Evolutionary conservation across 37 sponge, comb jelly and placozoan genomes (phyloP).

Genomic region (Agelas oroides): DNA sequence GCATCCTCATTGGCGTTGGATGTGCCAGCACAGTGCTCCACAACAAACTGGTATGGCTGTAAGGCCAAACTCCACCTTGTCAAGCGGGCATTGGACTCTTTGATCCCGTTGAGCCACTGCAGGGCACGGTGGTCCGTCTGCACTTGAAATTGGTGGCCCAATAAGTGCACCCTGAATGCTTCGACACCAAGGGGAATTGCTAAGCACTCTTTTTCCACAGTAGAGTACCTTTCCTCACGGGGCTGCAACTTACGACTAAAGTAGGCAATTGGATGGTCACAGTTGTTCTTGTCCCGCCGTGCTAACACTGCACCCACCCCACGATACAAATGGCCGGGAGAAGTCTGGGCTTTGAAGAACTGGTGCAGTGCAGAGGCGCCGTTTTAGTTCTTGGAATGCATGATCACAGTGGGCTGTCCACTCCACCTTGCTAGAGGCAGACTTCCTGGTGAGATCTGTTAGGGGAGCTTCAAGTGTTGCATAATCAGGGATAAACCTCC

Average conservation of each 20-base stretch:
- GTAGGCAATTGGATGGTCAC: constrained; percentile 46
- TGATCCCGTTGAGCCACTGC: constrained; percentile 8
- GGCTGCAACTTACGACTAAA: constrained; percentile 33
- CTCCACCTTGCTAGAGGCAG: constrained; percentile 5
- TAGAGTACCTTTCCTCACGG: constrained; percentile 46
- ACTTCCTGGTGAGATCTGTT: not conserved
- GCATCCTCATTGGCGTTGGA: constrained; percentile 39
- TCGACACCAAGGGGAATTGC: constrained; percentile 45
- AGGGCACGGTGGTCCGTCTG: constrained; percentile 30
- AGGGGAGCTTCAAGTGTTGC: constrained; percentile 22
- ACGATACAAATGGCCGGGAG: constrained; percentile 14
- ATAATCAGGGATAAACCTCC: constrained; percentile 62
- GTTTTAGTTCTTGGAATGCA: constrained; percentile 44
- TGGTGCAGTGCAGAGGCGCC: constrained; percentile 21
- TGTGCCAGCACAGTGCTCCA: constrained; percentile 6
- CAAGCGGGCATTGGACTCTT: constrained; percentile 37
- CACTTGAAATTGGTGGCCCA: not conserved
- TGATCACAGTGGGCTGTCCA: constrained; percentile 50
- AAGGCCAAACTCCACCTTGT: constrained; percentile 49
- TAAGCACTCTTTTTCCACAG: constrained; percentile 57
- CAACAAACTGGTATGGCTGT: constrained; percentile 44
- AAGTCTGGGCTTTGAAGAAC: constrained; percentile 41
- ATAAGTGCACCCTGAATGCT: constrained; percentile 26
- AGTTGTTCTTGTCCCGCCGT: constrained; percentile 7
- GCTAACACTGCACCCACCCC: constrained; percentile 59